Base-by-base conservation (phyloP, 2,113 vertebrate species). In the Daboia siamensis region DNA sequence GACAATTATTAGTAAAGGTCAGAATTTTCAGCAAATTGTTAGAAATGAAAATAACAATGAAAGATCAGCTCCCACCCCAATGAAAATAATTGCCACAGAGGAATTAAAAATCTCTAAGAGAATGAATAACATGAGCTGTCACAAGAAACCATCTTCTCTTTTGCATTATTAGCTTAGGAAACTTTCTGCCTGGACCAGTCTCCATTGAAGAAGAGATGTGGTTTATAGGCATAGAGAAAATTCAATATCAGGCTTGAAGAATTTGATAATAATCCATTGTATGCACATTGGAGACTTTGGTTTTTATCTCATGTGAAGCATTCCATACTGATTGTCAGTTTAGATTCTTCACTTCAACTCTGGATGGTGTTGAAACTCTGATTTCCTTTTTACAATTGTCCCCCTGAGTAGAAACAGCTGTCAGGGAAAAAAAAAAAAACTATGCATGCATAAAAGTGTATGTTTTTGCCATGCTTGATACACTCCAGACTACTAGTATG, bases 401-500 rank as follows among this genome's bases (percentile, higher is more conserved):
- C 4, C 3, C 23, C 61, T 87, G 90, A 87, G 84, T 46, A 88
- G 46, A 23, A 69, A 84, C 23, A 89, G 54, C 92, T 26, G 93
- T 94, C 87, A 92, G 39, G 91, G 55, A 57, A 93, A 21, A 8
- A 86, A 91, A 91, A 87, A 59, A 91, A 20, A 39, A 86, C 94
- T 92, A 97, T 94, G 95, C 92, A 84, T 93, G 52, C 90, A n/a
- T 88, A 92, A 96, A 92, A 94, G 86, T 90, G 94, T 96, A 74
- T 55, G 0, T 57, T 85, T 0, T 59, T 96, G 92, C 94, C 95
- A 95, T 91, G 55, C 20, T 56, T 93, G 56, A 61, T 94, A 87
- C 92, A 90, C 39, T 94, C 91, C 91, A 92, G 93, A 89, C 85
- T 92, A 85, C 92, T 44, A 80, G 23, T 52, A 87, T 56, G 52